Conservation (phyloP, 2,113 vertebrate species). For the Notothenia rossii region DNA sequence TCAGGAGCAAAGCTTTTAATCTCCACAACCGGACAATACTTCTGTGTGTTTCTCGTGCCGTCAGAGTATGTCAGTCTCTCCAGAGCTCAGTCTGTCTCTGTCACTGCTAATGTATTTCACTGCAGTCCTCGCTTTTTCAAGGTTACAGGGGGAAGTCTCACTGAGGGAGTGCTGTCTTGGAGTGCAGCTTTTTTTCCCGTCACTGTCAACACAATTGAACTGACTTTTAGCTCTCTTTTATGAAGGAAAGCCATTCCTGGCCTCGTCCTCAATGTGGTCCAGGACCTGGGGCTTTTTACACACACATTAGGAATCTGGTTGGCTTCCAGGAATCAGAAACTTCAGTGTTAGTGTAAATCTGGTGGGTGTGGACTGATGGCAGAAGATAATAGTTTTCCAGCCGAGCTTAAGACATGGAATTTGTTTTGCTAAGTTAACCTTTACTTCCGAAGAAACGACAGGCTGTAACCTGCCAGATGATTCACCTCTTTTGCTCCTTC, state of each 20-base stretch:
- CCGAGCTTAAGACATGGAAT: slow-evolving; percentile 49
- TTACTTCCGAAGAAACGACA: slow-evolving; percentile 46
- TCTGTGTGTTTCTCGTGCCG: slow-evolving; percentile 49
- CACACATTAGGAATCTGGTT: neutral
- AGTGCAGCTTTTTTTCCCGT: slow-evolving; percentile 39
- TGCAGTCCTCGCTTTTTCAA: slow-evolving; percentile 54
- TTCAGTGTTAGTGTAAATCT: slow-evolving; percentile 40
- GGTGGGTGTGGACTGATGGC: slow-evolving; percentile 29
- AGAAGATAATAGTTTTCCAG: slow-evolving; percentile 65
- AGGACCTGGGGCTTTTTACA: neutral
- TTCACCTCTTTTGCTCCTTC: slow-evolving; percentile 41
- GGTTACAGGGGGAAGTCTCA: slow-evolving; percentile 60
- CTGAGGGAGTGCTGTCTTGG: slow-evolving; percentile 49
- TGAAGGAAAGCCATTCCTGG: slow-evolving; percentile 18
- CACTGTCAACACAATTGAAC: slow-evolving; percentile 43
- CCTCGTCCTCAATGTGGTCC: neutral
- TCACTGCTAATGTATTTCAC: slow-evolving; percentile 52
- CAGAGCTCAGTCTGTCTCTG: slow-evolving; percentile 47
- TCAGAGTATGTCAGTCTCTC: slow-evolving; percentile 62
- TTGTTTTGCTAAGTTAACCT: slow-evolving; percentile 40
- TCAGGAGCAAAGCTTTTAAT: slow-evolving; percentile 81
- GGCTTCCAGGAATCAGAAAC: slow-evolving; percentile 23
- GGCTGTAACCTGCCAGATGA: slow-evolving; percentile 66
- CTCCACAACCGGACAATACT: slow-evolving; percentile 68
- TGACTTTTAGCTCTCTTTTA: slow-evolving; percentile 26